Conservation (phyloP, 1,140 invertebrate genomes). For the Portunus trituberculatus region DNA sequence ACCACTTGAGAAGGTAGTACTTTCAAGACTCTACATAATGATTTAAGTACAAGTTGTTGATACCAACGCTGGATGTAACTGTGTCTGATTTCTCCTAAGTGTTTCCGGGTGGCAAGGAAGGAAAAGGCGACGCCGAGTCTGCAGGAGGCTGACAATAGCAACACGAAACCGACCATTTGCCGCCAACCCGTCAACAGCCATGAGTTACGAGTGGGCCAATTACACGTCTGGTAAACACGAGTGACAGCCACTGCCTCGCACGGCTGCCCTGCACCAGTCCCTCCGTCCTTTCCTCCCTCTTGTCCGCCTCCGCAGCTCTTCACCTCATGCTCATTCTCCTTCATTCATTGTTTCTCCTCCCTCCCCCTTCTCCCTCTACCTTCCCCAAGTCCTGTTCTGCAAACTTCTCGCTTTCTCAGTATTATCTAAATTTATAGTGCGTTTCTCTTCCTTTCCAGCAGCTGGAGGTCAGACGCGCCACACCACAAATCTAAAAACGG, state of each 20-base stretch:
- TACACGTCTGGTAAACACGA: slow-evolving; percentile 13
- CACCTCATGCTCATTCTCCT: neutral
- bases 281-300: neutral
- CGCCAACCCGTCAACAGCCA: slow-evolving; percentile 5
- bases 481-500: neutral
- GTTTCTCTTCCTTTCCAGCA: neutral
- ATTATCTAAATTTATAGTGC: slow-evolving; percentile 15
- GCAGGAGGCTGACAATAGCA: neutral
- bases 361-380: neutral
- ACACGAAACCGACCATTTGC: slow-evolving; percentile 8
- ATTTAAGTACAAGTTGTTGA: too few species aligned
- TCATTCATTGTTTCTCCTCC: neutral
- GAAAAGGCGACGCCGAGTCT: neutral
- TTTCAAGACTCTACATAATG: too few species aligned
- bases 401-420: neutral
- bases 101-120: neutral
- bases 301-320: too few species aligned
- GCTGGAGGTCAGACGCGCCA: neutral
- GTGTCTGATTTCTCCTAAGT: neutral
- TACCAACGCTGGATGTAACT: neutral
- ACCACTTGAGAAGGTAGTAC: too few species aligned
- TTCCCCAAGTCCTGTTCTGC: neutral
- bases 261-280: neutral
- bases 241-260: neutral
- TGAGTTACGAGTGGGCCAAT: slow-evolving; percentile 10